Evolutionary conservation across 2,797 vertebrate genomes (phyloP), one percentile per base, ranked within the genome.

Genomic region (Channa striata): DNA sequence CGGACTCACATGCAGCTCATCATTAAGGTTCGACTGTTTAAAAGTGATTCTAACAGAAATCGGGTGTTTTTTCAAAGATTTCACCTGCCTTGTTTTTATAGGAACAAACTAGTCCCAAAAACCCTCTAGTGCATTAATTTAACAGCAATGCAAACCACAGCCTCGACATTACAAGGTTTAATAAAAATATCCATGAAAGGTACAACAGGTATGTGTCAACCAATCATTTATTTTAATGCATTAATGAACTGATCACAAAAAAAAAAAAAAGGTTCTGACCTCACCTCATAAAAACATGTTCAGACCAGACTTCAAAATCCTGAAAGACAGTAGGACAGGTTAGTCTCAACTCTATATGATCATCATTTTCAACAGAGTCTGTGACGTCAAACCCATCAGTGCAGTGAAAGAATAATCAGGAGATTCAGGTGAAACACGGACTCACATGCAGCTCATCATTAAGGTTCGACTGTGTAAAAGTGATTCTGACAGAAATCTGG

Each of bases 381-480:
- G 8, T 1, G 0, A 0, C 0, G 79, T 84, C 91, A 91, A 92
- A 90, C 91, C 84, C 64, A 68, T 93, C 91, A 93, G 92, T 59
- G 91, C 87, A 87, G 89, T 92, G 59, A 86, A 72, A 56, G 49
- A 54, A 59, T 91, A 93, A 93, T 93, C 92, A 94, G 58, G 25
- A 82, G 77, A 5, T 87, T 94, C 92, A 91, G 89, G 68, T 93
- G 91, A 93, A 95, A 94, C 93, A 93, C 92, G 91, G 92, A 94
- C 92, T 88, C 76, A 91, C 86, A 84, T 88, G 93, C 92, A 93
- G 78, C 6, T 94, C 94, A 94, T 94, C 93, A 94, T 83, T 46
- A 37, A 73, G 83, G 90, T 88, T 91, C 84, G 87, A 89, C 80
- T 19, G 8, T 12, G 16, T 33, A 70, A 36, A 1, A 3, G 23